phyloP scores from a whole-genome alignment of 2,797 vertebrate species.

The Carapus acus region DNA sequence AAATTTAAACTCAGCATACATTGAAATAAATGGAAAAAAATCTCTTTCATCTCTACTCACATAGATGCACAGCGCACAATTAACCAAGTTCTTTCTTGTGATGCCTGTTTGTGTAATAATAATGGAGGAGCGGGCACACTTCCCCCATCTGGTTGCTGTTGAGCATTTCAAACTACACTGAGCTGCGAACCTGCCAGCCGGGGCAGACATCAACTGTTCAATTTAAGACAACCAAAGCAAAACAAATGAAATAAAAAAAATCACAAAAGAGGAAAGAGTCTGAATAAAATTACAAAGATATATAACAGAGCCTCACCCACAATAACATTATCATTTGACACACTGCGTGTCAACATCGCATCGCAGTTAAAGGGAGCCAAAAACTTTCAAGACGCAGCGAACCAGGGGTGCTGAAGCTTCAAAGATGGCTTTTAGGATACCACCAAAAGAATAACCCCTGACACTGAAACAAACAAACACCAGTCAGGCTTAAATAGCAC shows the following conservation, averaged over 20 bases:
- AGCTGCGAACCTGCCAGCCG: conserved; percentile 65
- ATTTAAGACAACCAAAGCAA: too few relatives aligned
- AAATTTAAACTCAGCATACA: too few relatives aligned
- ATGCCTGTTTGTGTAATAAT: conserved; percentile 49
- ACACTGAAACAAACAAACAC: conserved; percentile 77
- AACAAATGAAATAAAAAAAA: too few relatives aligned
- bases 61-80: conserved; percentile 42
- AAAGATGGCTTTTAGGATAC: conserved; percentile 72
- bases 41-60: conserved; percentile 24
- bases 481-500: conserved; percentile 73
- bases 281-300: conserved; percentile 63
- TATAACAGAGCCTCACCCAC: conserved; percentile 70
- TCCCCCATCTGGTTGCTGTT: conserved; percentile 70
- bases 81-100: conserved; percentile 46
- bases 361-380: conserved; percentile 65
- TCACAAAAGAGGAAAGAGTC: conserved; percentile 43
- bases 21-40: too few relatives aligned
- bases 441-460: conserved; percentile 76
- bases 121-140: conserved; percentile 60
- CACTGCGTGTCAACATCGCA: conserved; percentile 62
- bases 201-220: conserved; percentile 67
- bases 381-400: conserved; percentile 71
- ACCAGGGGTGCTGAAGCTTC: conserved; percentile 71
- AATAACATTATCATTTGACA: conserved; percentile 77
- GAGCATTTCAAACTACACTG: conserved; percentile 67